phyloP scores from a whole-genome alignment of 2,888 invertebrate genomes.

The Apodemia mormo region DNA sequence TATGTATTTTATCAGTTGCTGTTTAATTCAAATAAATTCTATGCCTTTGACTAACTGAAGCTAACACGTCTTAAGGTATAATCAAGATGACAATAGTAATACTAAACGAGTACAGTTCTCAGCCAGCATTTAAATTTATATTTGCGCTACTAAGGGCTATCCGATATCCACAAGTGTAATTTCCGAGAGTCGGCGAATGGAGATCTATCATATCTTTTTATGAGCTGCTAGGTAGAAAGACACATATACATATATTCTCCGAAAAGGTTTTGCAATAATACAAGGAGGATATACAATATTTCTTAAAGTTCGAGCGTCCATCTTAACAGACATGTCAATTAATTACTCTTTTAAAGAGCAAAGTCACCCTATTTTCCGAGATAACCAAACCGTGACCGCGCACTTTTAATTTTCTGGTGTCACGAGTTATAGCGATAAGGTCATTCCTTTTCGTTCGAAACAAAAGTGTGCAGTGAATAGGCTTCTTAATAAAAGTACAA shows the following conservation, averaged over 20 bases:
- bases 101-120: too few species aligned
- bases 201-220: too few species aligned
- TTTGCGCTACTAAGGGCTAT: too few species aligned
- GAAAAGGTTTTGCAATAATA: neutral
- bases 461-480: constrained; percentile 70
- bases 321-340: constrained; percentile 58
- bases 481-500: constrained; percentile 71
- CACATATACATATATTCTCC: neutral
- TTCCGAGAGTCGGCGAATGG: too few species aligned
- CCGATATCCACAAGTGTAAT: too few species aligned
- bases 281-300: neutral
- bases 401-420: constrained; percentile 79
- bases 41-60: too few species aligned
- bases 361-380: constrained; percentile 71
- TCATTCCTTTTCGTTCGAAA: constrained; percentile 53
- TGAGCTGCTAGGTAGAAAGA: neutral
- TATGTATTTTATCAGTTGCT: too few species aligned
- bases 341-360: constrained; percentile 70
- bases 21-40: too few species aligned
- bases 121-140: too few species aligned
- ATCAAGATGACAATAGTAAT: too few species aligned
- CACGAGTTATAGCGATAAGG: constrained; percentile 72
- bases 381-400: constrained; percentile 68
- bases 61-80: too few species aligned
- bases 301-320: constrained; percentile 35